A percentile compares a stretch with the other conserved stretches of the same genome.
Conservation (phyloP, 2,797 vertebrate species). For the Zalophus californianus region DNA sequence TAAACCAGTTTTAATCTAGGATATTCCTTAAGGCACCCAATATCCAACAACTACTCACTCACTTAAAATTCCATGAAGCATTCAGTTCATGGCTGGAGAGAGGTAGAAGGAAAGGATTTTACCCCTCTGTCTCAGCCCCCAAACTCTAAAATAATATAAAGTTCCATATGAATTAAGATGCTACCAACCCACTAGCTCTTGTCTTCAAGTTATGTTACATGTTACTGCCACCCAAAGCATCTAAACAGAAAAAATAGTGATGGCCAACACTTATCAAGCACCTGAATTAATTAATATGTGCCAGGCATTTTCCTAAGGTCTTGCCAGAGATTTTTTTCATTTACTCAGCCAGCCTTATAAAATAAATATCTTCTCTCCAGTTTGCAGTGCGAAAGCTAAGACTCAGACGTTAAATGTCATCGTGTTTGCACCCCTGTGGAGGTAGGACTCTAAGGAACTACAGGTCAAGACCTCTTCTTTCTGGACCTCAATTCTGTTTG, state of each 20-base stretch:
- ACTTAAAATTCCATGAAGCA: background rate
- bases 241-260: background rate
- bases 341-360: background rate
- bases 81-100: background rate
- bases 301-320: background rate
- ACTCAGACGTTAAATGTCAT: background rate
- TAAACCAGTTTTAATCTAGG: background rate
- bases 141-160: background rate
- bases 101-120: background rate
- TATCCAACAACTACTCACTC: background rate
- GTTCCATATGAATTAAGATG: background rate
- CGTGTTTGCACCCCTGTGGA: background rate
- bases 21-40: background rate
- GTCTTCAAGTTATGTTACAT: background rate
- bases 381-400: background rate
- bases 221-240: background rate
- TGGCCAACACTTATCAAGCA: background rate
- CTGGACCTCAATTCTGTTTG: background rate
- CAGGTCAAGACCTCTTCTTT: background rate
- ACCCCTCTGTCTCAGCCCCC: background rate
- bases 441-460: background rate
- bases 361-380: background rate
- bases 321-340: background rate
- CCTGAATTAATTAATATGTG: background rate
- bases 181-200: background rate